Evolutionary conservation across 2,797 vertebrate species (phyloP), one percentile per base, ranked within the genome.

Genomic region (Parotocinclus haroldoi): DNA sequence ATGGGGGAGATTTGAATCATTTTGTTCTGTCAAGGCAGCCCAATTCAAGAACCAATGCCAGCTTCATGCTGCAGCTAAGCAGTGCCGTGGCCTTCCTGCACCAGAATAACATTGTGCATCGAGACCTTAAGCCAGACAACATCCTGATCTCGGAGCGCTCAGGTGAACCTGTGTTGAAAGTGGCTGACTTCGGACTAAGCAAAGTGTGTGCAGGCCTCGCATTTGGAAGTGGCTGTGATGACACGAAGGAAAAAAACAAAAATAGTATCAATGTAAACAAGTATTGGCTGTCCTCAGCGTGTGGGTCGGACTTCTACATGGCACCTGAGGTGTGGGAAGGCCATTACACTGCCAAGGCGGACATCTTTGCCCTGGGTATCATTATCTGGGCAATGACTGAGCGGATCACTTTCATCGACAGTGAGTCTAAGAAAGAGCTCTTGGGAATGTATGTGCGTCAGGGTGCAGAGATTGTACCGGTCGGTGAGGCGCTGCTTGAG

Each of bases 311-410:
- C 78, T 98, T 98, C 85, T 98, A 89, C 83, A 98, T 98, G 95
- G 96, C 95, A 0, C 96, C 95, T 0, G 96, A 98, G 83, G 96
- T 98, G 66, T 98, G 96, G 96, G 96, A 98, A 77, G 96, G 96
- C n/a, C 96, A 98, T 86, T 98, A 98, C 89, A 98, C 96, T 0
- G 96, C 96, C 84, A 98, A 98, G 86, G 96, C 96, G 0, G 96
- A 98, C 88, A 98, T 98, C 84, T 98, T 98, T 0, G 95, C 96
- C 56, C 84, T 98, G 0, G 96, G 96, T 55, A 97, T 98, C 83
- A 96, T 98, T 83, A 96, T 98, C 76, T 98, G 96, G 96, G 96
- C 96, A 79, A 98, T 98, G 96, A 84, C 98, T 0, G 96, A 98
- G 77, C 88, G 95, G 77, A 97, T 98, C 68, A 98, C 96, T 0